phyloP scores from a whole-genome alignment of 92 coral and sea anemone species.

The Epizoanthus rinbou region DNA sequence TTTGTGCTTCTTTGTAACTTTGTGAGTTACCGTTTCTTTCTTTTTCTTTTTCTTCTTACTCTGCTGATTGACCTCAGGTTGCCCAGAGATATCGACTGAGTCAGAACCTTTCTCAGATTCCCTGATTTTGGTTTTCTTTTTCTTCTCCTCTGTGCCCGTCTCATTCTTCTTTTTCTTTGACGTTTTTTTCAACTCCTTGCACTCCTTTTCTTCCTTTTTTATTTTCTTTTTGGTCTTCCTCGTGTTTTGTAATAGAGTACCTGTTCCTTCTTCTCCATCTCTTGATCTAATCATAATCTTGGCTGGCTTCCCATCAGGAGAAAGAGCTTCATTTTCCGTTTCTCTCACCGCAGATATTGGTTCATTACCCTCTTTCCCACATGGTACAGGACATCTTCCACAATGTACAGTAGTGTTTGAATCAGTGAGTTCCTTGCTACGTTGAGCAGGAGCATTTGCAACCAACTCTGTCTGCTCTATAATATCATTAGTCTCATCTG shows the following conservation, averaged over 20 bases:
- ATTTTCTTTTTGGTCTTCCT: slow-evolving; percentile 17
- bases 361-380: neutral
- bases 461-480: neutral
- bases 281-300: neutral
- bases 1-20: neutral
- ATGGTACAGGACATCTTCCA: neutral
- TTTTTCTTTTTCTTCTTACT: slow-evolving; percentile 64
- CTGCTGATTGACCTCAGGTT: slow-evolving; percentile 26
- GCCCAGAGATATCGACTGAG: neutral
- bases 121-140: slow-evolving; percentile 36
- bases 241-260: neutral
- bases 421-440: neutral
- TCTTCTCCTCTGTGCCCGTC: slow-evolving; percentile 48
- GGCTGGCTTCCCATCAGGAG: neutral
- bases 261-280: neutral
- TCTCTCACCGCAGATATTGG: neutral
- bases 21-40: slow-evolving; percentile 47
- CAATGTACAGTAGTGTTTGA: neutral
- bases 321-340: neutral
- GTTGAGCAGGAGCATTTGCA: neutral
- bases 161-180: slow-evolving; percentile 61
- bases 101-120: slow-evolving; percentile 16
- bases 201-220: neutral
- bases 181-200: slow-evolving; percentile 11
- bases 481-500: neutral